Percentiles rank a stretch among this genome's conserved stretches.
Conservation (phyloP, 2,888 invertebrate species). For the Spodoptera exigua region DNA sequence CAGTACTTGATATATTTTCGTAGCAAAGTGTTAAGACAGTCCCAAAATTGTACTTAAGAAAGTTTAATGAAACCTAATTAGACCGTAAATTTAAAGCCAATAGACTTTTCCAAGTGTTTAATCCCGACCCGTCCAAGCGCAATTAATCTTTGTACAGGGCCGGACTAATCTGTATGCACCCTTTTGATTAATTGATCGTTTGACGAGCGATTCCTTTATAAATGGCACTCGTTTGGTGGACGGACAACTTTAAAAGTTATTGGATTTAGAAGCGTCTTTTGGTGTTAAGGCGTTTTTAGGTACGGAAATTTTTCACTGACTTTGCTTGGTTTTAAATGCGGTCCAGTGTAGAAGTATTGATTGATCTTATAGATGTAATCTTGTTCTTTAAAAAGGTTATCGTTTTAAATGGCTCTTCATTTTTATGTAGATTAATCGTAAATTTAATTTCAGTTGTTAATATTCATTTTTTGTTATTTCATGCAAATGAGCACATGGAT, state of each 20-base stretch:
- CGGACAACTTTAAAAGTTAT: conserved; percentile 44
- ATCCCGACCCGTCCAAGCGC: conserved; percentile 68
- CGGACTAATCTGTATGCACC: conserved; percentile 51
- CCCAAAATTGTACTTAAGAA: conserved; percentile 61
- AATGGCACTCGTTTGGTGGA: conserved; percentile 43
- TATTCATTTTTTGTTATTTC: no score
- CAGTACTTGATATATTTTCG: conserved; percentile 49
- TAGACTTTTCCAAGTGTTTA: conserved; percentile 71
- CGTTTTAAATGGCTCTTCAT: no score
- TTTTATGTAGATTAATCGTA: no score
- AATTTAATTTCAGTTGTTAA: no score
- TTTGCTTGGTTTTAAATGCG: no score
- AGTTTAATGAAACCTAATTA: conserved; percentile 74
- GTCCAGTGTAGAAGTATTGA: no score
- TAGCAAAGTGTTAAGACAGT: conserved; percentile 47
- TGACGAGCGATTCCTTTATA: conserved; percentile 55
- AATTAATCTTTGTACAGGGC: conserved; percentile 66
- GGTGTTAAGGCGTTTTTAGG: not conserved
- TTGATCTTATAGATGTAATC: no score
- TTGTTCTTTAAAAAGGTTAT: no score
- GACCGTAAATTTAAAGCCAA: conserved; percentile 74
- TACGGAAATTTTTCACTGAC: not conserved
- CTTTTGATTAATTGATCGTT: conserved; percentile 53
- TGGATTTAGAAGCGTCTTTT: conserved; percentile 38
- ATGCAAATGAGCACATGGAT: no score